Evolutionary conservation across 2,113 vertebrate genomes (phyloP).

Genomic region (Sigmodon hispidus): DNA sequence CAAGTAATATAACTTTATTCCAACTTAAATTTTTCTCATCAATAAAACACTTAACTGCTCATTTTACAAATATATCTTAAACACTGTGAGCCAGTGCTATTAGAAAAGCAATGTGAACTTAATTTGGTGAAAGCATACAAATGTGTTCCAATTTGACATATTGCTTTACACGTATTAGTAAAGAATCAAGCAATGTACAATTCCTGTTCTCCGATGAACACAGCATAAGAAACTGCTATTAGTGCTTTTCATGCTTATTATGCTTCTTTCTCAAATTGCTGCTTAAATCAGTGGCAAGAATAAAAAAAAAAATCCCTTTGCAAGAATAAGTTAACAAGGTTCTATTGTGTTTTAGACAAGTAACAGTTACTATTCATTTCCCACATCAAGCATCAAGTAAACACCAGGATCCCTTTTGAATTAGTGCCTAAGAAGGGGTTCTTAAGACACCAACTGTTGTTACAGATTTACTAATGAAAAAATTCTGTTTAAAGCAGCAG

Average conservation of each 20-base stretch:
- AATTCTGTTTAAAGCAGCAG: background rate
- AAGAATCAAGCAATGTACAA: slow-evolving; percentile 43
- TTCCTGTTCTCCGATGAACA: slow-evolving; percentile 2
- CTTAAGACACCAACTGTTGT: background rate
- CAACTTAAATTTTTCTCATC: slow-evolving; percentile 54
- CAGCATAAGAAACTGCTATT: slow-evolving; percentile 27
- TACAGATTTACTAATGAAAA: background rate
- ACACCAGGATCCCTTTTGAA: background rate
- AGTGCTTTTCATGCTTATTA: background rate
- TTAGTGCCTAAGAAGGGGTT: background rate
- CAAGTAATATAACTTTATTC: slow-evolving; percentile 32
- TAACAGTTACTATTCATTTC: background rate
- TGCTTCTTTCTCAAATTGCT: slow-evolving; percentile 41
- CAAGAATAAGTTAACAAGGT: slow-evolving; percentile 30
- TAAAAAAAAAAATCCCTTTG: background rate
- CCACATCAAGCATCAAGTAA: background rate
- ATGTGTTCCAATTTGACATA: slow-evolving; percentile 57
- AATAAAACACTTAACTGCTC: slow-evolving; percentile 51
- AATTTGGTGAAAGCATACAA: slow-evolving; percentile 53
- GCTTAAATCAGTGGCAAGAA: slow-evolving; percentile 15
- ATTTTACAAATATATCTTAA: slow-evolving; percentile 60
- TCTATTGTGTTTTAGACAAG: background rate
- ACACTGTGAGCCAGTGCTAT: slow-evolving; percentile 5
- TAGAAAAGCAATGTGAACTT: slow-evolving; percentile 27
- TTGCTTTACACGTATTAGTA: slow-evolving; percentile 54